Evolutionary conservation across 2,113 vertebrate genomes (phyloP), one percentile per base, ranked within the genome.

Genomic region (Anser brachyrhynchus): DNA sequence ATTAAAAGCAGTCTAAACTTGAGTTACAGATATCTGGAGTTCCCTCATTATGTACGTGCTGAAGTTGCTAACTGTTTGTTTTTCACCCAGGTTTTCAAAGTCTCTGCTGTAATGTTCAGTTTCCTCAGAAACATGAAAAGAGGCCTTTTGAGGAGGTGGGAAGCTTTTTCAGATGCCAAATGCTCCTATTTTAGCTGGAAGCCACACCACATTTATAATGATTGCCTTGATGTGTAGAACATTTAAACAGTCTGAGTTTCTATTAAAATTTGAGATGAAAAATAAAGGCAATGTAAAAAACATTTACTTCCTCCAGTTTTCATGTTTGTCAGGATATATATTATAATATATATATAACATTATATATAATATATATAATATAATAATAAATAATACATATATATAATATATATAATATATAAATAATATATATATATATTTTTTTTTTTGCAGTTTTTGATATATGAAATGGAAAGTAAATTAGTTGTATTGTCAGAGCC

Each of bases 21-120:
- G 37, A 84, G 41, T 65, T 73, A 26, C 35, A 72, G 79, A 22
- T 95, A 55, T 65, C 46, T 94, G 54, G 39, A 91, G 35, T 41
- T 89, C 51, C 25, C 70, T 92, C 49, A 33, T 84, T 92, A 54
- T 80, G 23, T 66, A 29, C 58, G 20, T 79, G 14, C 55, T 87
- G 70, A 87, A 89, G 28, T 73, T 94, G 41, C 57, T 92, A 61
- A 49, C 33, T 74, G 49, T 85, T 87, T 87, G 76, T 84, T 96
- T 94, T 93, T 84, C 66, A 76, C 19, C 11, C 26, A 73, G 67
- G 64, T 79, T 92, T 92, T 94, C 62, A 74, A 96, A 91, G 23
- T 69, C 65, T 81, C 65, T 88, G 14, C 57, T 91, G 29, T 81
- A 64, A 71, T 51, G 39, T 81, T 89, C 2, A 4, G 8, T 90